Conservation (phyloP, 2,113 vertebrate genomes). For the Campylomormyrus tamandua region DNA sequence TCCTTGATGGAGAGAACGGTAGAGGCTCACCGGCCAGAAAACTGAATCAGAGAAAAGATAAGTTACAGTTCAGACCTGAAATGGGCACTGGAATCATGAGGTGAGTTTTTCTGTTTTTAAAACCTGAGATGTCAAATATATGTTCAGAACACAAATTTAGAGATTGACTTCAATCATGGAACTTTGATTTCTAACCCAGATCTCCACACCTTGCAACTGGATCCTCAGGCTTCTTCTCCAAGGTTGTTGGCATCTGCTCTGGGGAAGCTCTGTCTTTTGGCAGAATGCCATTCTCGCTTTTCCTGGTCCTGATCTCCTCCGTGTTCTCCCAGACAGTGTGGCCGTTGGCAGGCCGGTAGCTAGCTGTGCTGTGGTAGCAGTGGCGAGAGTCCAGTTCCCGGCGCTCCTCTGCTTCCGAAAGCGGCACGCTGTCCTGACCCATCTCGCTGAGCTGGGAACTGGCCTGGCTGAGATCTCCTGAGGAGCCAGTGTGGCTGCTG, state of each 20-base stretch:
- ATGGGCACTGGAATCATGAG: not conserved
- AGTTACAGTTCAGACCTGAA: not conserved
- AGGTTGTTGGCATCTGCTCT: not conserved
- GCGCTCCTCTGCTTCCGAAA: constrained; percentile 69
- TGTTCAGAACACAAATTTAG: not conserved
- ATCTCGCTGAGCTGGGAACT: constrained; percentile 87
- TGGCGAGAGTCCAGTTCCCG: constrained; percentile 61
- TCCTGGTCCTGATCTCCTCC: constrained; percentile 45
- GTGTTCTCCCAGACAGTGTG: constrained; percentile 44
- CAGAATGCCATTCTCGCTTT: constrained; percentile 15
- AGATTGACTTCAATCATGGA: not conserved
- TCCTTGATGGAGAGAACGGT: constrained; percentile 74
- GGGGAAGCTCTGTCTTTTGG: constrained; percentile 36
- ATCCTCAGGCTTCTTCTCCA: constrained; percentile 42
- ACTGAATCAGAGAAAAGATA: constrained; percentile 33
- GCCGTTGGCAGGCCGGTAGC: constrained; percentile 56
- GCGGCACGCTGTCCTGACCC: constrained; percentile 73
- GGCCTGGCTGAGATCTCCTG: constrained; percentile 87
- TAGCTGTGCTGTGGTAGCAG: constrained; percentile 62
- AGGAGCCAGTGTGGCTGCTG: constrained; percentile 87
- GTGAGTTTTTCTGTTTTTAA: not conserved
- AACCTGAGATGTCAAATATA: not conserved
- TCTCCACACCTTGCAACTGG: constrained; percentile 42
- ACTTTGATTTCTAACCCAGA: not conserved
- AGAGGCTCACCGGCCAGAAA: constrained; percentile 61